Evolutionary conservation across 2,797 vertebrate species (phyloP).

Genomic region (Anguilla pacifica): DNA sequence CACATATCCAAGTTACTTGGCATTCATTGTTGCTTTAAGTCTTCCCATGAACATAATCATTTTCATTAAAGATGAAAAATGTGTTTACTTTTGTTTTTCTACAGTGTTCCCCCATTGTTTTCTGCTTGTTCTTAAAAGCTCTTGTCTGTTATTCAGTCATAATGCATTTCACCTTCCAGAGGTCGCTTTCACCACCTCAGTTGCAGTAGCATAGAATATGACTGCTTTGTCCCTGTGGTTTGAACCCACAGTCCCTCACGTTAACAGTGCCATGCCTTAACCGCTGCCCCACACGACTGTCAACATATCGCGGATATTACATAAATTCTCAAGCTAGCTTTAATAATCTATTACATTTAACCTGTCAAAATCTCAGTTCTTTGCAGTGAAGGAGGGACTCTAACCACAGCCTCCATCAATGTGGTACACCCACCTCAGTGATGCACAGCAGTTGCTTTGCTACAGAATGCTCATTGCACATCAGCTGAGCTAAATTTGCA

Average conservation of each 20-base stretch:
- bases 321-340: background rate
- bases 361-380: background rate
- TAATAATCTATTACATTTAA: background rate
- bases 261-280: background rate
- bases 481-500: too few relatives aligned
- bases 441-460: background rate
- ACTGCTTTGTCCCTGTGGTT: background rate
- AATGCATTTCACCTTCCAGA: background rate
- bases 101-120: background rate
- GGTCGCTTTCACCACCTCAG: background rate
- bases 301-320: background rate
- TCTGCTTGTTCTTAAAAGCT: background rate
- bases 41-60: background rate
- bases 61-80: background rate
- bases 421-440: background rate
- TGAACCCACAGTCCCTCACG: background rate
- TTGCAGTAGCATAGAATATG: background rate
- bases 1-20: too few relatives aligned
- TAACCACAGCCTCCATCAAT: background rate
- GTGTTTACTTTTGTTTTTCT: background rate
- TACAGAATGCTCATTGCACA: too few relatives aligned
- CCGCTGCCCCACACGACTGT: background rate
- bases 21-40: too few relatives aligned
- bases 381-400: background rate
- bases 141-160: background rate